phyloP scores from a whole-genome alignment of 1,140 invertebrate genomes.

The Pseudobourletiella spinata region DNA sequence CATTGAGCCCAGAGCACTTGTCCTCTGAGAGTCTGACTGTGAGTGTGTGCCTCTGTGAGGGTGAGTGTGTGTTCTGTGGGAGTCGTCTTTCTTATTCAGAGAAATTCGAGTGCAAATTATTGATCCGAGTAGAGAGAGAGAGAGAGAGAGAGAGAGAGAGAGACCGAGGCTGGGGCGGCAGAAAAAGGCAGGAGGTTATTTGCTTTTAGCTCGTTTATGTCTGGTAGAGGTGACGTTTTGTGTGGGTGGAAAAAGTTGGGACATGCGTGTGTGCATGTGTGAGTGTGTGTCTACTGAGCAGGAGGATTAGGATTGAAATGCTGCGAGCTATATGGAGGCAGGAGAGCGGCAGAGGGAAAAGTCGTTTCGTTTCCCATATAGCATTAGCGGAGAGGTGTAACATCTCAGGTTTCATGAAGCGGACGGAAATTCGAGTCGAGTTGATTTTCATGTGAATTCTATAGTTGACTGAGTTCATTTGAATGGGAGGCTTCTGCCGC shows the following conservation, averaged over 20 bases:
- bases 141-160: background rate
- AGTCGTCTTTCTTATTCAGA: background rate
- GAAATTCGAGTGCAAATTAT: background rate
- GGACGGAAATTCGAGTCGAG: background rate
- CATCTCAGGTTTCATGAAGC: background rate
- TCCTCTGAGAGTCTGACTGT: too few species aligned
- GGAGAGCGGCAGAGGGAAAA: background rate
- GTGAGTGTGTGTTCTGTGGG: too few species aligned
- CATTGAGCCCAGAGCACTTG: too few species aligned
- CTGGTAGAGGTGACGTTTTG: too few species aligned
- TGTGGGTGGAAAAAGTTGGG: too few species aligned
- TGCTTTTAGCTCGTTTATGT: background rate
- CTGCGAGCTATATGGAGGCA: too few species aligned
- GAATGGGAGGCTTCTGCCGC: too few species aligned
- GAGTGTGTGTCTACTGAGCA: background rate
- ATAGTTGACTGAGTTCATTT: background rate
- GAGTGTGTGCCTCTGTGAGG: too few species aligned
- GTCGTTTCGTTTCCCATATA: background rate
- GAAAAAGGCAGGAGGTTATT: background rate
- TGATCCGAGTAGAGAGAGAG: background rate
- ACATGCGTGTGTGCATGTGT: too few species aligned
- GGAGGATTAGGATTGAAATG: background rate
- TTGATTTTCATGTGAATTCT: background rate
- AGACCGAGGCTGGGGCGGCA: background rate
- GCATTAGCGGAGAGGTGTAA: background rate